Evolutionary conservation across 2,888 invertebrate species (phyloP).

Genomic region (Dynastes tityus): DNA sequence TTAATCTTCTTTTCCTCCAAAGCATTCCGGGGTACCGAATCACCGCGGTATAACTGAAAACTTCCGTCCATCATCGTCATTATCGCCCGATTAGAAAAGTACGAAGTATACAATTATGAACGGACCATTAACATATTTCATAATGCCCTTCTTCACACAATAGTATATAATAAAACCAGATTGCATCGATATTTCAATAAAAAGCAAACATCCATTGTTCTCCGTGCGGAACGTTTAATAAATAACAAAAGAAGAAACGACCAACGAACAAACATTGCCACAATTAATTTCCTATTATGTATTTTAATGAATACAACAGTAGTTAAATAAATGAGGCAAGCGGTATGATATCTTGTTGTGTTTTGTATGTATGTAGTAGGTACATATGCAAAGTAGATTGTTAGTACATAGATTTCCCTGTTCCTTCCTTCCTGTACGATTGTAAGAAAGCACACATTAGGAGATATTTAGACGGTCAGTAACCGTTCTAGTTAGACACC

Average conservation of each 20-base stretch:
- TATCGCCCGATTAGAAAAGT: slow-evolving; percentile 34
- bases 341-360: not conserved
- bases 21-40: too few species aligned
- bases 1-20: too few species aligned
- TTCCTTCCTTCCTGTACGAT: not conserved
- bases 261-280: slow-evolving; percentile 30
- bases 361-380: too few species aligned
- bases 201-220: slow-evolving; percentile 37
- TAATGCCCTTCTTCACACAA: slow-evolving; percentile 33
- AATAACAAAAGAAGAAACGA: slow-evolving; percentile 36
- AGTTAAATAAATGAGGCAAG: slow-evolving; percentile 40
- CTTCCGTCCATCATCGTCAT: slow-evolving; percentile 6
- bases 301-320: slow-evolving; percentile 41
- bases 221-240: slow-evolving; percentile 27
- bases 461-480: too few species aligned
- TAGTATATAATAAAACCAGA: slow-evolving; percentile 40
- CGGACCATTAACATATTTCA: slow-evolving; percentile 37
- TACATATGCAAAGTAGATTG: too few species aligned
- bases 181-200: slow-evolving; percentile 44
- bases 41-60: too few species aligned
- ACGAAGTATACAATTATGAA: slow-evolving; percentile 29
- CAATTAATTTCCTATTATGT: slow-evolving; percentile 43
- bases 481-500: too few species aligned
- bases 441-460: too few species aligned
- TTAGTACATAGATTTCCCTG: not conserved